Evolutionary conservation across 2,113 vertebrate genomes (phyloP), one percentile per base, ranked within the genome.

Genomic region (Pyrgilauda ruficollis): DNA sequence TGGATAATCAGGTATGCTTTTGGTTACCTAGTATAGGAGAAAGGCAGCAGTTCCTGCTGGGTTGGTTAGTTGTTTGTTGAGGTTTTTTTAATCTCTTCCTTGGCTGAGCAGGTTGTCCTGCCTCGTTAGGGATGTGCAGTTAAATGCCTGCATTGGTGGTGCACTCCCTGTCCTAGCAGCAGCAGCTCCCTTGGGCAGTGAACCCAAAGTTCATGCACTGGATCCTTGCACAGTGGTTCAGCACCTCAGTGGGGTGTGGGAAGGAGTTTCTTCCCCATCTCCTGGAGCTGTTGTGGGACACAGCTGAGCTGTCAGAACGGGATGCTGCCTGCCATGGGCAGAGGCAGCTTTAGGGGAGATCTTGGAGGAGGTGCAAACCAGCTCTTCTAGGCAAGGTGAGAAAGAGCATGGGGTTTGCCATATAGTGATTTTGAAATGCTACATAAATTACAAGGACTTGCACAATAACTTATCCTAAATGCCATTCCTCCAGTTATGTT

Each of bases 121-220:
- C 8, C 8, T 8, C 11, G 27, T 41, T 19, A 10, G 53, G 28
- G 37, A 7, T 58, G 37, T 44, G 31, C 20, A 21, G 19, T 35
- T 49, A 41, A 77, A 16, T n/a, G 39, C 9, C 31, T 39, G 50
- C 8, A 1, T 15, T 77, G 44, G 20, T 13, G 2, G 43, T 47
- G 16, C 2, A 3, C 5, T 62, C 24, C 19, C 9, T 33, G n/a
- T 69, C 20, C 53, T 72, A 80, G 55, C 49, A 81, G 27, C 6
- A 87, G 69, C 63, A 47, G 58, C 20, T 66, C 11, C 56, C 16
- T 83, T 39, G 47, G 72, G 21, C 56, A 63, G 26, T 4, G 11
- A 76, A 31, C 44, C 39, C 19, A 4, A 33, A 63, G 18, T 31
- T 30, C 4, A 6, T 20, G 22, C 15, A 4, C 1, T 0, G 1